Conservation (phyloP, 2,888 invertebrate genomes). For the Phlogophora meticulosa region DNA sequence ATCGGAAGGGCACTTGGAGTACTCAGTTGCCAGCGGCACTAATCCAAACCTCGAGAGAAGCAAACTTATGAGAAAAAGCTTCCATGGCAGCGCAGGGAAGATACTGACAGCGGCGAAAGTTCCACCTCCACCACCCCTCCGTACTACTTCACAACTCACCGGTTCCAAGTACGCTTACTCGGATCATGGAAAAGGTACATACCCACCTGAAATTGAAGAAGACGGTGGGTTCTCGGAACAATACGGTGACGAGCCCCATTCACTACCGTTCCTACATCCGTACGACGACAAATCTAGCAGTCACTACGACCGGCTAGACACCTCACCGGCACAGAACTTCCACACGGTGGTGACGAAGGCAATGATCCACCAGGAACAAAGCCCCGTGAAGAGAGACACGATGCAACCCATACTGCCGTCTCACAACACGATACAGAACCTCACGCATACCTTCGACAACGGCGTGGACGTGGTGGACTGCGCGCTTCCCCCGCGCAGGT, state of each 20-base stretch:
- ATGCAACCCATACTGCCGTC: conserved; percentile 75
- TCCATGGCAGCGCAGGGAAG: conserved; percentile 96
- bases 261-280: conserved; percentile 92
- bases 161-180: conserved; percentile 92
- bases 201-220: conserved; percentile 86
- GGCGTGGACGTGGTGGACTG: conserved; percentile 93
- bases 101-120: conserved; percentile 96
- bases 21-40: conserved; percentile 92
- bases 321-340: conserved; percentile 88
- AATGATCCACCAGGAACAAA: conserved; percentile 96
- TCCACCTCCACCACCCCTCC: conserved; percentile 95
- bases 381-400: conserved; percentile 91
- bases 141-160: conserved; percentile 96
- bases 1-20: conserved; percentile 97
- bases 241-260: conserved; percentile 91
- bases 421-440: conserved; percentile 83
- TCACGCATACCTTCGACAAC: conserved; percentile 84
- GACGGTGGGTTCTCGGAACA: conserved; percentile 89
- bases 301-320: conserved; percentile 84
- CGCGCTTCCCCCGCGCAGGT: conserved; percentile 81
- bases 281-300: conserved; percentile 86
- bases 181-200: conserved; percentile 84
- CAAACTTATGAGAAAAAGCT: conserved; percentile 97
- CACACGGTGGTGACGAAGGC: conserved; percentile 95
- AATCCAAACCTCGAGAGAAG: conserved; percentile 96